These are phyloP conservation scores for Otis tarda DNA, from an alignment of 2,113 vertebrate species.

Conservation along the genomic window DNA sequence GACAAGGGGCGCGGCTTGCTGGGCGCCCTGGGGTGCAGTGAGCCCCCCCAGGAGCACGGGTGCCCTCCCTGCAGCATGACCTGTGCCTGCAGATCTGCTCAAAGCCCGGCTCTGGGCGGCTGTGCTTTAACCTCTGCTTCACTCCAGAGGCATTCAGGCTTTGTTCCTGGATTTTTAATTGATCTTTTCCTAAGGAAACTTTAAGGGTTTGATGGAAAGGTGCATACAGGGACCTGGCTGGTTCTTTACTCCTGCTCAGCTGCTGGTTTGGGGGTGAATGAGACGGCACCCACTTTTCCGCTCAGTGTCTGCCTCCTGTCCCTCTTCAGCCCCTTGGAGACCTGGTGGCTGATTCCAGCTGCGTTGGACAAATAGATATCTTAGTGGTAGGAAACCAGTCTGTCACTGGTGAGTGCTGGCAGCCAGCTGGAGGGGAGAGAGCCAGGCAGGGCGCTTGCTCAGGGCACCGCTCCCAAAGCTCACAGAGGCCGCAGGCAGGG, in stretches of 20 bases:
- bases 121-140: neutral
- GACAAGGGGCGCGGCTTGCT: neutral
- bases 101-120: neutral
- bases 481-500: fast-evolving
- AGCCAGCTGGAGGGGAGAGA: neutral
- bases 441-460: neutral
- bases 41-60: neutral
- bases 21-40: neutral
- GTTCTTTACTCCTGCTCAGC: neutral
- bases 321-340: neutral
- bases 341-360: neutral
- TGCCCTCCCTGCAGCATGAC: neutral
- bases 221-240: neutral
- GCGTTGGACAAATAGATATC: neutral
- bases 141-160: neutral
- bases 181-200: neutral
- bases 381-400: neutral
- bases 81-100: neutral
- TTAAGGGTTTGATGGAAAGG: neutral
- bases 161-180: neutral
- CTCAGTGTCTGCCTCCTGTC: neutral
- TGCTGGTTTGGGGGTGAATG: neutral
- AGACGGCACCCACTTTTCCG: neutral
- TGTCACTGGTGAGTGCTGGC: fast-evolving
- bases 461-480: neutral